Evolutionary conservation across 2,797 vertebrate genomes (phyloP).

Genomic region (Cyprinella venusta): DNA sequence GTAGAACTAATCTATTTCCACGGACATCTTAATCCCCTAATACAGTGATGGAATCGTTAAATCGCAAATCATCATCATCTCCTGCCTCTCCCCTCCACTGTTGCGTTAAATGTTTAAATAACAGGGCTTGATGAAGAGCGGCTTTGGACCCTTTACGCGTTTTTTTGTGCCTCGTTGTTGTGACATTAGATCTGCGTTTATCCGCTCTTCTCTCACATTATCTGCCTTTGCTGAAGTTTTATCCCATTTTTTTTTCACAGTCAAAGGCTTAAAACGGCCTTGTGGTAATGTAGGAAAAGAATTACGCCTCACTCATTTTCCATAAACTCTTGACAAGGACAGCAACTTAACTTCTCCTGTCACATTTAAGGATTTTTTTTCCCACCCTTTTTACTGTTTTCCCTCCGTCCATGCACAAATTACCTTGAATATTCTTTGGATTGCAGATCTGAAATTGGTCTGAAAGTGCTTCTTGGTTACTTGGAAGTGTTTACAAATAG

Average conservation of each 20-base stretch:
- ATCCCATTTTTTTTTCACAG: conserved; percentile 64
- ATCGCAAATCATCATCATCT: conserved; percentile 77
- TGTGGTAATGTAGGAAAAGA: conserved; percentile 72
- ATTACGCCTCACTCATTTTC: conserved; percentile 51
- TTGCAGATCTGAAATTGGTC: conserved; percentile 31
- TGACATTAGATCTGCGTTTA: conserved; percentile 79
- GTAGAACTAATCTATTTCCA: conserved; percentile 83
- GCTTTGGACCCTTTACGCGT: conserved; percentile 74
- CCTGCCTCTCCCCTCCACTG: conserved; percentile 53
- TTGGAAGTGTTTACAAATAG: conserved; percentile 37
- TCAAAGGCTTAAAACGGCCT: conserved; percentile 67
- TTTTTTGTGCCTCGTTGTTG: conserved; percentile 75
- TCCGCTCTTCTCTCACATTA: conserved; percentile 77
- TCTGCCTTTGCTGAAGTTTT: conserved; percentile 77
- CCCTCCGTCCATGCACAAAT: conserved; percentile 11
- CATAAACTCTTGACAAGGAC: conserved; percentile 47
- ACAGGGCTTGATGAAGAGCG: conserved; percentile 79
- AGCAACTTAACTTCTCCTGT: conserved; percentile 12
- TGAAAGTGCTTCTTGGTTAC: conserved; percentile 39
- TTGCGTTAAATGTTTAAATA: conserved; percentile 73
- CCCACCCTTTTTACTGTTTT: conserved; percentile 26
- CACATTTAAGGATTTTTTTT: conserved; percentile 1
- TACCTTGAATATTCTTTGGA: conserved; percentile 43
- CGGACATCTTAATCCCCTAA: conserved; percentile 77
- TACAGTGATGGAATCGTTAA: conserved; percentile 81